Base-by-base conservation (phyloP, 2,888 invertebrate genomes). In the Athrips mouffetella region DNA sequence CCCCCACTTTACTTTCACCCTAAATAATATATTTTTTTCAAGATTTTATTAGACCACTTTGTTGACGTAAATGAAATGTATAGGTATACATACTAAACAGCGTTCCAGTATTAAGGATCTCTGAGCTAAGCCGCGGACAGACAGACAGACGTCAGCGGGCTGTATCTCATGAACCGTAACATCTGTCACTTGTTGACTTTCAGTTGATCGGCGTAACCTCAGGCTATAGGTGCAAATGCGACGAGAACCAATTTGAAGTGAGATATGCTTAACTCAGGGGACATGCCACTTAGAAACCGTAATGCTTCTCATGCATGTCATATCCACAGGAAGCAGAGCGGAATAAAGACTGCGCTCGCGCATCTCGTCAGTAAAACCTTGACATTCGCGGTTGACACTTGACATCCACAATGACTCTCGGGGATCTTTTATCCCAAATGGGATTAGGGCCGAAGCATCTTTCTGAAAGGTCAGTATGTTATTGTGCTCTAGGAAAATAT, bases 361-460 rank as follows among this genome's bases (percentile, higher is more conserved):
- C 67, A 65, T 62, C 61, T 27, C 59, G 63, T 64, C 75, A 78
- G 73, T 77, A 63, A 73, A 67, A 73, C 71, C 76, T 76, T 81
- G 76, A 77, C 76, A 76, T 76, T 70, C 70, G 60, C 41, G 58
- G 61, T 54, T 35, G 60, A 60, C 64, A 57, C 52, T 53, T 47
- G 46, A 23, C 61, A 59, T 47, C 52, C 55, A 62, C 50, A 52
- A 84, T 81, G 80, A 77, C 82, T 55, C 59, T 84, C 54, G 82
- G 79, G 62, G 75, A 76, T 55, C 54, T 82, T 51, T 62, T 82
- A 49, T 73, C 82, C 52, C 78, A 80, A 65, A 73, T 81, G 65
- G 84, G 80, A 59, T 62, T 76, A 44, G 79, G 76, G 49, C 62
- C 76, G 25, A 84, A 84, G 51, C 80, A 78, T 30, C 58, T 80